Base-by-base conservation (phyloP, 2,888 invertebrate species). In the Cremastinae sp. region DNA sequence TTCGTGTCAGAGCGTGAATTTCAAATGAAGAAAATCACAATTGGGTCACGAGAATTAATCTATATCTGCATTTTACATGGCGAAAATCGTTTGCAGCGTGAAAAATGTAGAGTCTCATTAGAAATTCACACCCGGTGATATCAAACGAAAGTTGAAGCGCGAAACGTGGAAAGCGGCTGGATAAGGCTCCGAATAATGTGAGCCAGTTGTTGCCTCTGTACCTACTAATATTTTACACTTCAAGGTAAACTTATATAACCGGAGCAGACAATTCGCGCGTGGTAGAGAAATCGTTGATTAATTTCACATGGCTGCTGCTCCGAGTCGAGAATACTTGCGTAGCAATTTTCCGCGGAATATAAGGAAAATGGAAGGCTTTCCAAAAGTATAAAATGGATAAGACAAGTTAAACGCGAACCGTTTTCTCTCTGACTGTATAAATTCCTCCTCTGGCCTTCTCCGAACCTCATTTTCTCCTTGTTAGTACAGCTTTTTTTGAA, bases 201-300 rank as follows among this genome's bases (percentile, higher is more conserved):
- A 20, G 10, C 28, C 54, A 49, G 41, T 68, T 49, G 68, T 49
- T 56, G 36, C 69, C 22, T 49, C 28, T 28, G 28, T n/a, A n/a
- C n/a, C 14, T 49, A 59, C 68, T 41, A 54, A 54, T 66, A 69
- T 74, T 74, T 70, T 53, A 70, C 53, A 62, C 68, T 68, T 56
- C 62, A 20, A 8, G 34, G 56, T 38, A 56, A 74, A 66, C 62
- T 62, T 62, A 53, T 62, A 68, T 68, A 74, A 69, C 56, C 56
- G 22, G 68, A 49, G 49, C 68, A 34, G 62, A 56, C 68, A 69
- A 68, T 74, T 61, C 61, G 10, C 47, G 49, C 54, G 61, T 28
- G 59, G 34, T 5, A 61, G 66, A 22, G 58, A 47, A 38, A 36
- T 20, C 58, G 64, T 70, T 70, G 65, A 75, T 75, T 70, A 75